These are phyloP conservation scores for Leptatherina wallacei DNA, from an alignment of 2,797 vertebrate species.

Conservation along the genomic window DNA sequence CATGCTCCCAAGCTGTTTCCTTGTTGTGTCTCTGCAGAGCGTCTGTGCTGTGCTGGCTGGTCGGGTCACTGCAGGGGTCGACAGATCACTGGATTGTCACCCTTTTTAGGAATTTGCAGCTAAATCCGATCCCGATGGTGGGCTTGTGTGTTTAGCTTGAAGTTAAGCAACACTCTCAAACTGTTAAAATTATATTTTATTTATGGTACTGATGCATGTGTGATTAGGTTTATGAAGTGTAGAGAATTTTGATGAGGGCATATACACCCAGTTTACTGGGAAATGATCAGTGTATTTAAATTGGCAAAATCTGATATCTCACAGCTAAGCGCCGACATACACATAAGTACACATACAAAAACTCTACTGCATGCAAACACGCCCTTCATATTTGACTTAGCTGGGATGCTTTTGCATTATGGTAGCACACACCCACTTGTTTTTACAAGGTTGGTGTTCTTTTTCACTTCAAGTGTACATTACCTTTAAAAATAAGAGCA, in stretches of 20 bases:
- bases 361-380: not conserved
- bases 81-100: slow-evolving; percentile 45
- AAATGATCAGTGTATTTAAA: not conserved
- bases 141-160: not conserved
- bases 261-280: slow-evolving; percentile 14
- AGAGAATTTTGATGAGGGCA: not conserved
- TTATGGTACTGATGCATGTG: slow-evolving; percentile 1
- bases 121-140: slow-evolving; percentile 14
- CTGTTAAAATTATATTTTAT: slow-evolving; percentile 7
- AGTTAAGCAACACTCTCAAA: not conserved
- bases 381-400: not conserved
- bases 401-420: not conserved
- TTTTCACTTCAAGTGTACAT: not conserved
- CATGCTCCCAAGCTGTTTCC: slow-evolving; percentile 10
- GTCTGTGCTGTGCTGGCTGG: slow-evolving; percentile 27
- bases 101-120: slow-evolving; percentile 30
- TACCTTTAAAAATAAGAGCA: not conserved
- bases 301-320: not conserved
- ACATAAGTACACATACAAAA: not conserved
- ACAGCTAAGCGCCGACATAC: not conserved
- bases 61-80: slow-evolving; percentile 48
- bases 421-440: not conserved
- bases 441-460: not conserved
- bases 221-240: slow-evolving; percentile 29
- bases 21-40: slow-evolving; percentile 34